Evolutionary conservation across 2,888 invertebrate species (phyloP).

Genomic region (Caenorhabditis plicata): DNA sequence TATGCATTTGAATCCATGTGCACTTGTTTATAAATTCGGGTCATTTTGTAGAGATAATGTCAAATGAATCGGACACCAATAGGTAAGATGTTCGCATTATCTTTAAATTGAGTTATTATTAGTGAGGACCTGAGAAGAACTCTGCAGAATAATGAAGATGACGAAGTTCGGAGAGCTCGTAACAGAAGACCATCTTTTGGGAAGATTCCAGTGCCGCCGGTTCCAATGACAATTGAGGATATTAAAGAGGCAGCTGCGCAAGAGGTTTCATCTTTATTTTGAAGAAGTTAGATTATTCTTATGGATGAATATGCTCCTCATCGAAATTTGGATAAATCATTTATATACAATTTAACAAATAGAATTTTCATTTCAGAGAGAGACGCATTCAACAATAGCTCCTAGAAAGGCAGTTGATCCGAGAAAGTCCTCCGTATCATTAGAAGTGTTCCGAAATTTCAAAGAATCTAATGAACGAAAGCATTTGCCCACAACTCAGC

Average conservation of each 20-base stretch:
- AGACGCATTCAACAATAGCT: not conserved
- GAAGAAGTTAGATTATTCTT: not conserved
- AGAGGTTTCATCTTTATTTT: constrained; percentile 2
- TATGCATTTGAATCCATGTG: too few species aligned
- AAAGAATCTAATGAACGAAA: constrained; percentile 19
- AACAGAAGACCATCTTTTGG: constrained; percentile 22
- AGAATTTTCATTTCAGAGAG: not conserved
- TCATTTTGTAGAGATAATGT: too few species aligned
- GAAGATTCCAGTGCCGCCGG: constrained; percentile 22
- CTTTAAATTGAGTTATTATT: not conserved
- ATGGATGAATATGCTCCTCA: too few species aligned
- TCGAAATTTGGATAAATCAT: too few species aligned
- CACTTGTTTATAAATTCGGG: too few species aligned
- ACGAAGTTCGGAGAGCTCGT: not conserved
- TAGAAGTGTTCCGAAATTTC: constrained; percentile 23
- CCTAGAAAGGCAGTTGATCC: constrained; percentile 11
- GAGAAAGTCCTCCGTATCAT: constrained; percentile 11
- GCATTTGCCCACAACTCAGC: constrained; percentile 6
- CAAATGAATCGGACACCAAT: too few species aligned
- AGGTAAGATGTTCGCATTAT: too few species aligned
- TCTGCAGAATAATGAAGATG: constrained; percentile 1
- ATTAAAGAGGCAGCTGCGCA: constrained; percentile 18
- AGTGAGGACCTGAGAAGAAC: not conserved
- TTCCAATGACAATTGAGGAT: constrained; percentile 11
- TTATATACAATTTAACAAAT: too few species aligned